Evolutionary conservation across 2,113 vertebrate species (phyloP).

Genomic region (Xenopus laevis): DNA sequence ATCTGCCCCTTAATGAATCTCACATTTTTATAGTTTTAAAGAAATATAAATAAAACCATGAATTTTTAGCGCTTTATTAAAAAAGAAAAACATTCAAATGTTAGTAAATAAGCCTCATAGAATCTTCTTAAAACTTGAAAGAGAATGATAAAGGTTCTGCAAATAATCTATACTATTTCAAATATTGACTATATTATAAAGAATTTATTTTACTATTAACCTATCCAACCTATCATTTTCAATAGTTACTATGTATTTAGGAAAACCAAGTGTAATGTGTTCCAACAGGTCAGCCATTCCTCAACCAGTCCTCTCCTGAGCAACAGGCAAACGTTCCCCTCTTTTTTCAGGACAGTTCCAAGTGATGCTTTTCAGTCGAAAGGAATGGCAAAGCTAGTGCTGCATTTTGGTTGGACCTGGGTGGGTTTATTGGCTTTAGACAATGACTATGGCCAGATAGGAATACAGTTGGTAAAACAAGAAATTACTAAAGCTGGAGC

Average conservation of each 20-base stretch:
- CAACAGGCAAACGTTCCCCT: neutral
- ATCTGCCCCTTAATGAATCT: no score
- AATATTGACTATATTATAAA: no score
- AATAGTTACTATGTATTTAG: neutral
- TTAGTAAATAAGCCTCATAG: no score
- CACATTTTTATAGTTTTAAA: no score
- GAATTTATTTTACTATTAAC: no score
- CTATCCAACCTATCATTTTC: neutral
- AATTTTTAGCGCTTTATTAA: no score
- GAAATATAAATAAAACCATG: no score
- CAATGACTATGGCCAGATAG: neutral
- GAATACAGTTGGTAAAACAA: neutral
- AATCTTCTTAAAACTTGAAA: no score
- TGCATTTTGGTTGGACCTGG: neutral
- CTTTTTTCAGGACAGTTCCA: neutral
- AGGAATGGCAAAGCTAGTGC: neutral
- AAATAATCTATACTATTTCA: no score
- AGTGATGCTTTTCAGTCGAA: neutral
- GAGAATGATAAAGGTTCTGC: no score
- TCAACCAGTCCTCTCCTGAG: neutral
- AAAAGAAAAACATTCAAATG: no score
- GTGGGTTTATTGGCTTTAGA: neutral
- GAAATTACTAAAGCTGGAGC: neutral
- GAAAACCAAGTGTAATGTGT: neutral
- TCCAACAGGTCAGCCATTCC: neutral